A percentile compares a stretch with the other conserved stretches of the same genome.
Conservation (phyloP, 2,113 vertebrate genomes). For the Orthonyx spaldingii region DNA sequence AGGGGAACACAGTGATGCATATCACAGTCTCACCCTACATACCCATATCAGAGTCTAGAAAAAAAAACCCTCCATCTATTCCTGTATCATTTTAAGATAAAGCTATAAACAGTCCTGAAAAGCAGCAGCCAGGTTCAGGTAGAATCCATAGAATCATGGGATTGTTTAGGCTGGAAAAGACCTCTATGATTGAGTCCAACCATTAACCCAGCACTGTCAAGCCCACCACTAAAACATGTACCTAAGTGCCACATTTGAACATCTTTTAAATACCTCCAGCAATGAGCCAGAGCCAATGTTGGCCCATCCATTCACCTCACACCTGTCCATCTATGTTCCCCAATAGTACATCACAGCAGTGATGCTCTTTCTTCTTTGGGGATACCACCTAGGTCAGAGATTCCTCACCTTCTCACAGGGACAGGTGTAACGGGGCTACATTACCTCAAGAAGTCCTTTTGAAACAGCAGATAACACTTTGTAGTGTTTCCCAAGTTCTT, state of each 20-base stretch:
- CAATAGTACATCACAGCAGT: neutral
- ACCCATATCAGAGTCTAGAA: neutral
- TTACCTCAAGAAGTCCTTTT: neutral
- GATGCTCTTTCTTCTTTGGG: neutral
- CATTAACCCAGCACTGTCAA: neutral
- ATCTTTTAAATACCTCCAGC: neutral
- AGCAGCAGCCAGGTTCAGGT: neutral
- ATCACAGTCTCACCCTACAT: neutral
- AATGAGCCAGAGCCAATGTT: neutral
- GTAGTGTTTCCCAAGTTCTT: neutral
- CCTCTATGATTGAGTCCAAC: neutral
- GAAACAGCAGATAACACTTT: neutral
- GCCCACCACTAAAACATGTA: neutral
- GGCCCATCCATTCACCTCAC: neutral
- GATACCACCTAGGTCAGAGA: neutral
- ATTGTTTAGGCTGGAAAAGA: neutral
- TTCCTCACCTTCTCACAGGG: neutral
- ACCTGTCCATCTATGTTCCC: neutral
- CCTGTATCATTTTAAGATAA: neutral
- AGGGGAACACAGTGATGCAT: neutral
- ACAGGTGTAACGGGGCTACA: neutral
- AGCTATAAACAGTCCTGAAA: neutral
- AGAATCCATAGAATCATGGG: neutral
- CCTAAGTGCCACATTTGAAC: neutral
- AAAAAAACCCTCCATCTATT: neutral